phyloP scores from a whole-genome alignment of 2,888 invertebrate genomes.

The Harpalus rufipes region DNA sequence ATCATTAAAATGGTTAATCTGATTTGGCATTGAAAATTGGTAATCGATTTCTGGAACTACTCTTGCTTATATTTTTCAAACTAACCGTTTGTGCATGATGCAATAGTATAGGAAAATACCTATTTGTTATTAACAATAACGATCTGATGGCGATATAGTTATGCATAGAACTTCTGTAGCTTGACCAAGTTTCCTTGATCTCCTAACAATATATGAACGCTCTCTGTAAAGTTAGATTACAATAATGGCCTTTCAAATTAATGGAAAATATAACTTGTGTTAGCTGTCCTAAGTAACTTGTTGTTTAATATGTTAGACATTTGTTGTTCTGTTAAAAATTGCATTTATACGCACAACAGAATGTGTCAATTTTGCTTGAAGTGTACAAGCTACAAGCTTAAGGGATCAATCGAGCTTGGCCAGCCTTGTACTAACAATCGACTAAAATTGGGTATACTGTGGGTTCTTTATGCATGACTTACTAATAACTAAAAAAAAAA shows the following conservation, averaged over 20 bases:
- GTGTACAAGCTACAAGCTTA: constrained; percentile 35
- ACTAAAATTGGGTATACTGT: constrained; percentile 23
- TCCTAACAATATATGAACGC: constrained; percentile 24
- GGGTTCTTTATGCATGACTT: constrained; percentile 42
- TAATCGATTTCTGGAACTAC: constrained; percentile 38
- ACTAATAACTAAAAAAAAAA: constrained; percentile 42
- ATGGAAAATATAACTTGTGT: constrained; percentile 10
- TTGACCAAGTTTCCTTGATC: constrained; percentile 48
- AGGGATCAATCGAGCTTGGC: constrained; percentile 46
- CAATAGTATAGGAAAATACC: constrained; percentile 45
- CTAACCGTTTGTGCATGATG: constrained; percentile 49
- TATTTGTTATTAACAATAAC: constrained; percentile 51
- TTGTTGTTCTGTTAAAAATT: constrained; percentile 44
- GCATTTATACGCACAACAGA: constrained; percentile 39
- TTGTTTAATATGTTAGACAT: constrained; percentile 38
- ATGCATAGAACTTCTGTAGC: constrained; percentile 28
- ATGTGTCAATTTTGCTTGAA: constrained; percentile 33
- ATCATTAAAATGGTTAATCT: constrained; percentile 67
- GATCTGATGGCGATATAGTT: constrained; percentile 35
- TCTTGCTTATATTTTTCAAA: constrained; percentile 46
- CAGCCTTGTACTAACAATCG: constrained; percentile 28
- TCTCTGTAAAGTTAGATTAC: constrained; percentile 8
- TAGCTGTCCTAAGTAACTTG: constrained; percentile 36
- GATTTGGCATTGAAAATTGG: constrained; percentile 35
- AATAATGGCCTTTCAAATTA: constrained; percentile 19